Base-by-base conservation (phyloP, 2,113 vertebrate species). In the Variabilichromis moorii region DNA sequence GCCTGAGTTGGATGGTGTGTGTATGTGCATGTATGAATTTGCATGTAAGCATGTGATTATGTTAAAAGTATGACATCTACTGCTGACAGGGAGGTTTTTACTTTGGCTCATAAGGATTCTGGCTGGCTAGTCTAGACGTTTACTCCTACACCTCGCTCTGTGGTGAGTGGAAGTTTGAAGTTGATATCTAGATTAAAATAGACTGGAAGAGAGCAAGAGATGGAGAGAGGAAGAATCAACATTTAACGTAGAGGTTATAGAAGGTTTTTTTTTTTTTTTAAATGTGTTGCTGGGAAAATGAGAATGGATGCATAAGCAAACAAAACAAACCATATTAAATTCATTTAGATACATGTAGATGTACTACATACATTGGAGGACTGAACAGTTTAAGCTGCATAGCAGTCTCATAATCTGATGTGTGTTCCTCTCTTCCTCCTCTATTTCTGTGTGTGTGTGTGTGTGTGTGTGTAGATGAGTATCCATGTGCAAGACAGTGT, bases 41-140 rank as follows among this genome's bases (percentile, higher is more conserved):
- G 61, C 31, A 45, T 59, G 50, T 8, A 19, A 21, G 28, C 5
- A 9, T 3, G 55, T n/a, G n/a, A 37, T 59, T 84, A 84, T 90
- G n/a, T 50, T 40, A 19, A 47, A 78, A 73, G 45, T 85, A 37
- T 86, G 71, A 78, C 79, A 86, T 89, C 50, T 35, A 9, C 88
- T 86, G 90, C 90, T 89, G 89, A 93, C 89, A 78, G 28, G 85
- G 42, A 54, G 79, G 45, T 63, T 94, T 84, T 82, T 83, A 80
- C 81, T 91, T 16, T 28, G 54, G 82, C 59, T 80, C 28, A 54
- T 80, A 28, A 24, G 33, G 79, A 85, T 47, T 85, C 76, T 57
- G 28, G 42, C 88, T 78, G 90, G 82, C 91, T 50, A 57, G 90
- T 94, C 86, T 91, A 89, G 92, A 93, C 84, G 2, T 84, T 85